Evolutionary conservation across 35 echinoderm and acorn worm genomes (phyloP).

Genomic region (Anneissia japonica): DNA sequence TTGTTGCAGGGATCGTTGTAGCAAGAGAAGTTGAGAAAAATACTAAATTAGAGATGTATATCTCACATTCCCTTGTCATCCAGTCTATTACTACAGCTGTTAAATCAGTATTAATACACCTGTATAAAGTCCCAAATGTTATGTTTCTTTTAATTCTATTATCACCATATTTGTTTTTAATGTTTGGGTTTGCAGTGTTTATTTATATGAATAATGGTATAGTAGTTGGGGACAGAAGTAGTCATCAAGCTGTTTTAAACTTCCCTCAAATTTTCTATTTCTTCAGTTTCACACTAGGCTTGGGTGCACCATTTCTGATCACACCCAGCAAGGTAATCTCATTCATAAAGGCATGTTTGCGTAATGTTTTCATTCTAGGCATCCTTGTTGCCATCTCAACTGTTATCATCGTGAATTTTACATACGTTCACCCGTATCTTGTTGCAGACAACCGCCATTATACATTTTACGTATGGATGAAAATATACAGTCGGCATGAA

Average conservation of each 20-base stretch:
- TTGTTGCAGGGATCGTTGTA: conserved; percentile 64
- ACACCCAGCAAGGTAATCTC: conserved; percentile 16
- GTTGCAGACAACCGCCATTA: conserved; percentile 91
- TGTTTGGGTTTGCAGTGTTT: conserved; percentile 56
- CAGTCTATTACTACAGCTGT: conserved; percentile 23
- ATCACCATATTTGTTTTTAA: conserved; percentile 65
- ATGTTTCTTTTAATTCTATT: conserved; percentile 23
- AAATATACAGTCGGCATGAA: conserved; percentile 53
- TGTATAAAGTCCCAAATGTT: conserved; percentile 46
- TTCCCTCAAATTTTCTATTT: conserved; percentile 94
- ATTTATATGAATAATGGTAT: conserved; percentile 79
- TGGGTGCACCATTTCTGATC: conserved; percentile 53
- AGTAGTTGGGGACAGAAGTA: conserved; percentile 67
- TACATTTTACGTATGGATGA: conserved; percentile 84
- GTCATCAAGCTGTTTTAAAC: conserved; percentile 70
- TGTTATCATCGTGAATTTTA: conserved; percentile 48
- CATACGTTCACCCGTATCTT: conserved; percentile 79
- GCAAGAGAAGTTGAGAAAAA: conserved; percentile 50
- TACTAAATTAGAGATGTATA: conserved; percentile 23
- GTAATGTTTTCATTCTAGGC: conserved; percentile 28
- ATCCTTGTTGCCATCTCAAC: conserved; percentile 26
- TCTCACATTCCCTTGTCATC: conserved; percentile 19
- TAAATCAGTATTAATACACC: conserved; percentile 33
- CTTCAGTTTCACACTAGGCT: conserved; percentile 45
- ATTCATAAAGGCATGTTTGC: conserved; percentile 47